These are phyloP conservation scores for Apodemus agrarius DNA, from an alignment of 2,797 vertebrate genomes.

Conservation along the genomic window DNA sequence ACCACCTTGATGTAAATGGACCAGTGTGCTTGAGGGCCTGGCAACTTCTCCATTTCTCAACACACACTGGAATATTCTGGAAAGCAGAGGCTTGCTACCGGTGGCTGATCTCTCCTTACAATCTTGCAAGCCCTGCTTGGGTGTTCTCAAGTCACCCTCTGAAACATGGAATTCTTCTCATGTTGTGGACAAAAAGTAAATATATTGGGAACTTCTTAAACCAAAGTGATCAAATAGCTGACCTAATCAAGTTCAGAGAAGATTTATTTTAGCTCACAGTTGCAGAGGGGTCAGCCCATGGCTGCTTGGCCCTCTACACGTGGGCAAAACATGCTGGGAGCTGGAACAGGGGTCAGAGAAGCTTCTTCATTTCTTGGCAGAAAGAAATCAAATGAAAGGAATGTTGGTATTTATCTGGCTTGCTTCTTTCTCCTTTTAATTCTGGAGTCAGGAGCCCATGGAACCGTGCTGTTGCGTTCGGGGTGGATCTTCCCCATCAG, in stretches of 20 bases:
- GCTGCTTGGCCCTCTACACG: background rate
- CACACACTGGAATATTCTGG: background rate
- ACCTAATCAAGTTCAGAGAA: background rate
- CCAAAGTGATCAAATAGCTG: background rate
- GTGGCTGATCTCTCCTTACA: background rate
- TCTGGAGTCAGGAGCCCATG: background rate
- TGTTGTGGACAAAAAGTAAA: background rate
- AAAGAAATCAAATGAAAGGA: background rate
- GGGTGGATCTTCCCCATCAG: background rate
- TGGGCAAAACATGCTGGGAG: background rate
- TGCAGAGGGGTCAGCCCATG: background rate
- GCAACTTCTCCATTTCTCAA: background rate
- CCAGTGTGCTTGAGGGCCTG: rapidly evolving
- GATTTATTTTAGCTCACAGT: background rate
- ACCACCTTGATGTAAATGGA: background rate
- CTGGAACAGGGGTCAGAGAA: background rate
- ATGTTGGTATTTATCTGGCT: background rate
- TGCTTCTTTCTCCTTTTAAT: background rate
- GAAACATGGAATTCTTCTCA: background rate
- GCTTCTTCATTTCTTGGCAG: background rate
- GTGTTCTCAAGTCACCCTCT: background rate
- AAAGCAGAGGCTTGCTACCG: background rate
- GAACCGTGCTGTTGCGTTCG: background rate
- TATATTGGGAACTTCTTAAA: background rate
- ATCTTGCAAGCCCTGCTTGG: background rate